These are phyloP conservation scores for Pluvialis apricaria DNA, from an alignment of 2,113 vertebrate species.

Conservation along the genomic window DNA sequence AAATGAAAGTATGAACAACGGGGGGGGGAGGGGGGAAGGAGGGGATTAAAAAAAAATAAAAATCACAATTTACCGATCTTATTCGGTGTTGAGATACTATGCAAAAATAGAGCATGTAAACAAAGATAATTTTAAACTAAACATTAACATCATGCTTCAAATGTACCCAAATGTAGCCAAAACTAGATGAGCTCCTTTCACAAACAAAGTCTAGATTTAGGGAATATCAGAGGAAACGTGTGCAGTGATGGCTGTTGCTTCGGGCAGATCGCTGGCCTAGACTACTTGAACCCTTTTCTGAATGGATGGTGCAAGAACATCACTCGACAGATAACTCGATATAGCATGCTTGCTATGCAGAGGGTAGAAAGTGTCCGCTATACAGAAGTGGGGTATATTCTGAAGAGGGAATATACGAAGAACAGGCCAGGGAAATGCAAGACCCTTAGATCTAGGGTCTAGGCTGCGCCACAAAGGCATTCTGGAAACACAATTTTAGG, in stretches of 20 bases:
- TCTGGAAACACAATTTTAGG: neutral
- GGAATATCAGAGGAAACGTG: neutral
- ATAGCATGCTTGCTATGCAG: neutral
- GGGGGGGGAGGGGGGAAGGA: too few relatives aligned
- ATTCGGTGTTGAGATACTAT: neutral
- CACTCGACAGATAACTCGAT: rapidly evolving
- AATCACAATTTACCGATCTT: neutral
- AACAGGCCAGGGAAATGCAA: rapidly evolving
- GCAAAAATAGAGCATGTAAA: neutral
- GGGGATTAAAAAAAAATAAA: neutral
- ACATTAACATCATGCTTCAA: neutral
- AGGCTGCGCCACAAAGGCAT: neutral
- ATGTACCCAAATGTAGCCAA: neutral
- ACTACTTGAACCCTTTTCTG: too few relatives aligned
- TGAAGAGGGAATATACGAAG: neutral
- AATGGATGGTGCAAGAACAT: too few relatives aligned
- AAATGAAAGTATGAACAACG: neutral
- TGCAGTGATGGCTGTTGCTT: neutral
- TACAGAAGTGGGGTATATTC: neutral
- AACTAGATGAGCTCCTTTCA: neutral
- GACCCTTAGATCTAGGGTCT: neutral
- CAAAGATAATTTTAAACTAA: neutral
- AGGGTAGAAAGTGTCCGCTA: neutral
- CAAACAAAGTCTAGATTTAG: neutral
- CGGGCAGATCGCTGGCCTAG: neutral